Percentiles rank a stretch among this genome's conserved stretches.
phyloP scores from a whole-genome alignment of 2,113 vertebrate species.

The Plotosus lineatus region DNA sequence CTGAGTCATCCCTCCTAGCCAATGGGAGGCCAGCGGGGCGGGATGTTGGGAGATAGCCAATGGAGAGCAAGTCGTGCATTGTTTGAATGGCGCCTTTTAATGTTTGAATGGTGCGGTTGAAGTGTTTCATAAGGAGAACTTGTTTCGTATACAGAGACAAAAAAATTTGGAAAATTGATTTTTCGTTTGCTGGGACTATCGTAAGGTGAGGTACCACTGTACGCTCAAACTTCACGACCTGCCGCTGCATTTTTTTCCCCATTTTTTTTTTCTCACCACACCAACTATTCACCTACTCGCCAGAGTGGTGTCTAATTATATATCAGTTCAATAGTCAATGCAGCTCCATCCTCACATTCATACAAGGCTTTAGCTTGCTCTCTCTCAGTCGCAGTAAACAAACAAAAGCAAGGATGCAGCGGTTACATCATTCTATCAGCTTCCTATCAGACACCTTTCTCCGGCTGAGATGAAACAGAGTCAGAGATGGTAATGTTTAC shows the following conservation, averaged over 20 bases:
- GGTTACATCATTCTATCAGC: not conserved
- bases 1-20: no score
- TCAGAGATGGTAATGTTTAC: constrained; percentile 10
- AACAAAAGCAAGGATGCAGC: not conserved
- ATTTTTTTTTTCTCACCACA: not conserved
- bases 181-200: no score
- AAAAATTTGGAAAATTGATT: no score
- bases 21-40: no score
- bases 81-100: no score
- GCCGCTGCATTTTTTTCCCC: not conserved
- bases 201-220: no score
- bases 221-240: constrained; percentile 2
- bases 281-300: not conserved
- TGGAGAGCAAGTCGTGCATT: no score
- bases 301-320: not conserved
- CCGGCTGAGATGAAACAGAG: constrained; percentile 11
- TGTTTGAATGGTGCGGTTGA: no score
- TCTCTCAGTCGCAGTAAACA: not conserved
- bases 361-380: not conserved
- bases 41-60: no score
- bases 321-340: not conserved
- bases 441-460: constrained; percentile 15
- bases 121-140: no score
- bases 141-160: no score
- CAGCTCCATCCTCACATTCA: not conserved